Base-by-base conservation (phyloP, 2,113 vertebrate genomes). In the Pleuronectes platessa region DNA sequence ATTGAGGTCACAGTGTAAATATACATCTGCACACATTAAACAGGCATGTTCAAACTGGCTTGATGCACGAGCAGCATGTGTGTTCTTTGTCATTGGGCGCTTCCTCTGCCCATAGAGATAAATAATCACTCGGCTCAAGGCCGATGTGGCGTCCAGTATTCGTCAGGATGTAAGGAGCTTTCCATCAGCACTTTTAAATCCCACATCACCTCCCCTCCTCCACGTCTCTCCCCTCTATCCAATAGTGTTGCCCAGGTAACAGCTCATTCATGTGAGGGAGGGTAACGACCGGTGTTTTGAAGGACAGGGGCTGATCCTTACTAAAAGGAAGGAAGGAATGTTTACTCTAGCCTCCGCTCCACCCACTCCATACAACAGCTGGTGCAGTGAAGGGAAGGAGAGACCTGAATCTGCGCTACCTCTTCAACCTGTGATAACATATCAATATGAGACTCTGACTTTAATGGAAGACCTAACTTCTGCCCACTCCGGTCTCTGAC, bases 1-100 rank as follows among this genome's bases (percentile, higher is more conserved):
- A 84, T 90, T 75, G 51, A 89, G 75, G 83, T 78, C 78, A 79
- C 71, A 86, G 65, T 81, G 82, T 74, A 87, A 89, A 86, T 82
- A 68, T 63, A 64, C 40, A 85, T 66, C 49, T 74, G 84, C 76
- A 77, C 81, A 78, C 77, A 68, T 88, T 81, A 70, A 87, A 81
- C 47, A 64, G 60, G 59, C 69, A 60, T 23, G 56, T 69, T 69
- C 62, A 42, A 49, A 31, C 65, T 23, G 15, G 23, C 35, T 51
- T 14, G 13, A 55, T 51, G 20, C 51, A 53, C 3, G 2, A 65
- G 65, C 85, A 60, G 31, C 64, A 56, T 54, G 7, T 73, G 71
- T 84, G 70, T 55, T 68, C 71, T 79, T 40, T 74, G 55, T 56
- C 61, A 15, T 40, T 14, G 23, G 63, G 17, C 7, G 2, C 65